Base-by-base conservation (phyloP, 1,140 invertebrate species). In the Drosophila ironensis region DNA sequence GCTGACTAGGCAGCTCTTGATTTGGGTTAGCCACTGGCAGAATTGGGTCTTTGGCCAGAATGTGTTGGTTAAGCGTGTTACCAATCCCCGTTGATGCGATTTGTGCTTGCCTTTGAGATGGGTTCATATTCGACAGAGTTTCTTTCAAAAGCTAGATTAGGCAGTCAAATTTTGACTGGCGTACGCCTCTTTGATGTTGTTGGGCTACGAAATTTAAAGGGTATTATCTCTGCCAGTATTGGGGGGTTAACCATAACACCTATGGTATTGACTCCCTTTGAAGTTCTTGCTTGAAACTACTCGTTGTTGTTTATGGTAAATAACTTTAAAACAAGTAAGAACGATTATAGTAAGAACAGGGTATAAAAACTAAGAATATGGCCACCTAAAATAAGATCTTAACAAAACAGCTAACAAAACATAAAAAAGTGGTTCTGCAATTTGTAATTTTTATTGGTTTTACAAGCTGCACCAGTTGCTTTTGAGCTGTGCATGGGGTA, bases 1-100 rank as follows among this genome's bases (percentile, higher is more conserved):
- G 67, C 68, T 70, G 66, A 70, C 66, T 70, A 44, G 54, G 52
- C 66, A 69, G 40, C 37, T 57, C 52, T 70, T 70, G 64, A 70
- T 70, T 69, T 70, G 66, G 66, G 66, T 59, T 37, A 50, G 14
- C 50, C 63, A 46, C 38, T 14, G 14, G 19, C 20, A 6, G n/a
- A 5, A 7, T 37, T 7, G 20, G 20, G 20, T 16, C 11, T 14
- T 37, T 41, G 38, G 24, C 41, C 24, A 30, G 27, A 37, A 12
- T 22, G n/a, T 7, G 8, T 12, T 33, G 38, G 22, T 14, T 42
- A 48, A 42, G 37, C 22, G 66, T 69, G 41, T 59, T 37, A 14
- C 16, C 64, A 12, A 38, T 70, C 50, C 52, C 66, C 24, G 22
- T 70, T 50, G 38, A 70, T 59, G 52, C 28, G 38, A 40, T 70